Conservation (phyloP, 2,113 vertebrate genomes). For the Pagrus major region DNA sequence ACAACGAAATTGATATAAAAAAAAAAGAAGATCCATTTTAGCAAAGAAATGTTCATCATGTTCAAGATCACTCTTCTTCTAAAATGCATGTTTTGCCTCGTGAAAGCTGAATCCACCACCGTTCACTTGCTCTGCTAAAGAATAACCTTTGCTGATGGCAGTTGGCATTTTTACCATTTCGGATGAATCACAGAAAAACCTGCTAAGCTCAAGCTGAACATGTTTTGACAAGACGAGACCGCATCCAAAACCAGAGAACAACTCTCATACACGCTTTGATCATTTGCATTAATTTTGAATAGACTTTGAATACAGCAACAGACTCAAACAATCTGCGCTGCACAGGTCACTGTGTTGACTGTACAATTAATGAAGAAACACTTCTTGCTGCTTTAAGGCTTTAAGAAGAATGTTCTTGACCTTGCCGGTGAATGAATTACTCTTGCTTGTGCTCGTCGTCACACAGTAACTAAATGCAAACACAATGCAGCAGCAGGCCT, state of each 20-base stretch:
- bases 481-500: neutral
- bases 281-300: conserved; percentile 59
- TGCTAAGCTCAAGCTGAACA: neutral
- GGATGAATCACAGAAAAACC: neutral
- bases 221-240: conserved; percentile 4
- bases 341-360: conserved; percentile 7
- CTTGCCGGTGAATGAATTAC: conserved; percentile 67
- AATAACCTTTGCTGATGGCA: neutral
- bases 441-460: conserved; percentile 40
- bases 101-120: neutral
- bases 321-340: neutral
- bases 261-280: neutral
- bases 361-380: neutral
- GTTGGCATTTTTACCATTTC: neutral
- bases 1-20: no score
- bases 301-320: conserved; percentile 39
- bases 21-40: no score
- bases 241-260: neutral
- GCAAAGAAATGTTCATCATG: no score
- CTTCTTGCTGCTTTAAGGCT: neutral
- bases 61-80: no score
- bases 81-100: neutral
- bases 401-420: conserved; percentile 39
- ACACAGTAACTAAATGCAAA: conserved; percentile 66
- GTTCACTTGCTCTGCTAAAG: neutral